phyloP scores from a whole-genome alignment of 2,797 vertebrate species.

The Anomalospiza imberbis region DNA sequence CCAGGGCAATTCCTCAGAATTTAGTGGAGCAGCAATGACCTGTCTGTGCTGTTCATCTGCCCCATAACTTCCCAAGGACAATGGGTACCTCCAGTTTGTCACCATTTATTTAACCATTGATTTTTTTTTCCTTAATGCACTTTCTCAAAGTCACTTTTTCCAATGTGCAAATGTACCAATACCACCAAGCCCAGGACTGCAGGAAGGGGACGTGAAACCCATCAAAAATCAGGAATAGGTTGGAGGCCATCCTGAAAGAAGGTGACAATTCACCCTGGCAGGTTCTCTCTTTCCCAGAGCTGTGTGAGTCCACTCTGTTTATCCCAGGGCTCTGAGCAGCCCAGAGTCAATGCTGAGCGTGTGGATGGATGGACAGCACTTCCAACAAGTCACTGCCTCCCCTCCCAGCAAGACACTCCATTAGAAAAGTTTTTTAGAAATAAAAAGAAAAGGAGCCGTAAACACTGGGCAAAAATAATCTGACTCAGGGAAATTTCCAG shows the following conservation, averaged over 20 bases:
- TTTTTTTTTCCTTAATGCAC: neutral
- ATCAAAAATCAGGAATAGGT: neutral
- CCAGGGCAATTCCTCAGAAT: neutral
- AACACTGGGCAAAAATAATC: neutral
- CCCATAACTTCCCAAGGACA: neutral
- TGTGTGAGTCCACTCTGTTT: neutral
- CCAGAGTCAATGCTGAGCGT: neutral
- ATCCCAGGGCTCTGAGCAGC: neutral
- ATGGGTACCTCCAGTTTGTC: neutral
- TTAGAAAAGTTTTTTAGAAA: neutral
- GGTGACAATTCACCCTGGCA: neutral
- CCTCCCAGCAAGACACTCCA: neutral
- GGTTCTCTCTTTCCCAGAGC: neutral
- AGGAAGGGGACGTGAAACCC: neutral
- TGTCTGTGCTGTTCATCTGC: neutral
- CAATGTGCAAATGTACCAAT: fast-evolving
- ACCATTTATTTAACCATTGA: neutral
- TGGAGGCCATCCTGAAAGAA: neutral
- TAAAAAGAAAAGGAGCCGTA: neutral
- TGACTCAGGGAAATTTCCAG: neutral
- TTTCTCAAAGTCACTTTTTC: neutral
- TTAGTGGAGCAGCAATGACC: neutral
- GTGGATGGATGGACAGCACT: neutral
- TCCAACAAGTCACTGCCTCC: neutral
- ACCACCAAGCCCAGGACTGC: too few relatives aligned